A percentile compares a stretch with the other conserved stretches of the same genome.
Conservation (phyloP, 2,113 vertebrate genomes). For the Percopsis transmontana region DNA sequence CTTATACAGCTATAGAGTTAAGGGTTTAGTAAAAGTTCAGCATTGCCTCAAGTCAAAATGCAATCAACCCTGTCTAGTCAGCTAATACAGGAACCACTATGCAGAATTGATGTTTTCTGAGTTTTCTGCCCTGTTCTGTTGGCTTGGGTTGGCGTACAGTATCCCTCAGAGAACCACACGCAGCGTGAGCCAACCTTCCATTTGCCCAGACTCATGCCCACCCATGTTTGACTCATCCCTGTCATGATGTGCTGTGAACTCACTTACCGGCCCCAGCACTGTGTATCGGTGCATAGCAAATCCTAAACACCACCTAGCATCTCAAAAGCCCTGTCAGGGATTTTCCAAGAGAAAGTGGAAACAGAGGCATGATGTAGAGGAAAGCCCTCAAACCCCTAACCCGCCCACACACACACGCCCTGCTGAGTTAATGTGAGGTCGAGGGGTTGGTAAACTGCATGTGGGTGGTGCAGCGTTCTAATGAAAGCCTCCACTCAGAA, state of each 20-base stretch:
- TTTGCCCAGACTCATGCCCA: not conserved
- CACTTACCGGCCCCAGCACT: constrained; percentile 28
- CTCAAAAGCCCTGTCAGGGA: constrained; percentile 28
- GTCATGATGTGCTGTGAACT: constrained; percentile 24
- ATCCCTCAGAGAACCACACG: constrained; percentile 4
- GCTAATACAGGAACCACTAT: too few species aligned
- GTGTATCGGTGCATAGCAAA: constrained; percentile 22
- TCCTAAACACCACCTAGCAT: constrained; percentile 30
- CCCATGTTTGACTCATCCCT: constrained; percentile 12
- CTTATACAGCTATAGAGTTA: too few species aligned
- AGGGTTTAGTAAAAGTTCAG: too few species aligned
- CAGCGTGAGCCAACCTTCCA: constrained; percentile 18
- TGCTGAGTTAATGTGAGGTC: constrained; percentile 63
- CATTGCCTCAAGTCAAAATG: too few species aligned
- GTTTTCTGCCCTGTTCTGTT: not conserved
- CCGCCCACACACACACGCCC: constrained; percentile 48
- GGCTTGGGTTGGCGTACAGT: not conserved
- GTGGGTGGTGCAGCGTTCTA: constrained; percentile 65
- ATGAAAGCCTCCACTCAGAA: constrained; percentile 74
- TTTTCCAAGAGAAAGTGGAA: constrained; percentile 60
- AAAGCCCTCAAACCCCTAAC: constrained; percentile 45
- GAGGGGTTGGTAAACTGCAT: constrained; percentile 63
- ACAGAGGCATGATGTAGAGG: constrained; percentile 31
- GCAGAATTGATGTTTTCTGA: too few species aligned
- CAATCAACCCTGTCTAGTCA: too few species aligned